Evolutionary conservation across 2,113 vertebrate species (phyloP), one percentile per base, ranked within the genome.

Genomic region (Myotis lucifugus): DNA sequence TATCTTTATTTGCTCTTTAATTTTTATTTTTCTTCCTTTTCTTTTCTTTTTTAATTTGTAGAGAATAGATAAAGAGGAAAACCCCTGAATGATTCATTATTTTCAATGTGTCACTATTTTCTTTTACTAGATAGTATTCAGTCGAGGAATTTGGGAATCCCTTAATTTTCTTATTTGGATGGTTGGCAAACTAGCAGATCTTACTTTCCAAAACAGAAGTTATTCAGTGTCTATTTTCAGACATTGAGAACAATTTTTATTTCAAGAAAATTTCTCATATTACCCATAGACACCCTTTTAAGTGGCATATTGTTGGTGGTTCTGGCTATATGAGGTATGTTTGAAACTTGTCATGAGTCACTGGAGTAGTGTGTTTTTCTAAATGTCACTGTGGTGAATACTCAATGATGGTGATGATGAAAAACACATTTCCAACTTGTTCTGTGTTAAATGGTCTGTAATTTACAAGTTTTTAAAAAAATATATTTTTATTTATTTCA

Each of bases 201-300:
- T 61, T 90, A 40, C 3, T 70, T 93, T 15, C 0, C 0, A n/a
- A 52, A 90, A 82, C 0, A 85, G 9, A 83, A 48, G 2, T 32
- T 92, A 61, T 15, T 61, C 6, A 17, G 19, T 69, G 46, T 23
- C 27, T 84, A 13, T 78, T 78, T 91, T 40, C 8, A 91, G 14
- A 74, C 5, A 40, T 46, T 69, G 67, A 66, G 6, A 91, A 42
- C 32, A 12, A 54, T 72, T 95, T 90, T 92, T 79, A 46, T 11
- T 46, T 61, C 66, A 92, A 88, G n/a, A 93, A 74, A 90, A 81
- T 46, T 52, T 59, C 15, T 15, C 18, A 42, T 3, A 2, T 67
- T 37, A 73, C 0, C 2, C 6, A 34, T 27, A 52, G 6, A 6
- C 1, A 0, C 4, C 74, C 10, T 61, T 27, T 73, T 56, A 48